A percentile compares a stretch with the other conserved stretches of the same genome.
These are phyloP conservation scores for Chirona hameri DNA, from an alignment of 2,888 invertebrate species.

Conservation along the genomic window DNA sequence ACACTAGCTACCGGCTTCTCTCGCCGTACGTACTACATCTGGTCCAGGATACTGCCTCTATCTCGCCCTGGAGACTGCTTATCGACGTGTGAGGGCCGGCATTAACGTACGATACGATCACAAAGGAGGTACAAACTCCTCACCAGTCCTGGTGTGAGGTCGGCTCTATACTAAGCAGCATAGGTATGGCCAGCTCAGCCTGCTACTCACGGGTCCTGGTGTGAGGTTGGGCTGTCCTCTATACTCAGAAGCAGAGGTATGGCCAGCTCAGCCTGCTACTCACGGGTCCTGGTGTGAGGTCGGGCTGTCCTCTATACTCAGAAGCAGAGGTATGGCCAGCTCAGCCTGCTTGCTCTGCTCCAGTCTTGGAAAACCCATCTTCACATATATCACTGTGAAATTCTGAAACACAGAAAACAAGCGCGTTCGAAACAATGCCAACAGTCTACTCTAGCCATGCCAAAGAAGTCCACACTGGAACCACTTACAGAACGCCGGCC, in stretches of 20 bases:
- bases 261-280: constrained; percentile 66
- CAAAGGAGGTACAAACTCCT: too few species aligned
- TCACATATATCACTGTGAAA: constrained; percentile 89
- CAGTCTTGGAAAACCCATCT: constrained; percentile 82
- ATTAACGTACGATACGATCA: too few species aligned
- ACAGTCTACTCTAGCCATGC: too few species aligned
- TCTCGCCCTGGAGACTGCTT: neutral
- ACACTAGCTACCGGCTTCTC: too few species aligned
- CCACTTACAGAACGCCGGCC: too few species aligned
- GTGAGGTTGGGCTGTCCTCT: constrained; percentile 73
- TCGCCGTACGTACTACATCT: too few species aligned
- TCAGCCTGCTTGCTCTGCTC: constrained; percentile 68
- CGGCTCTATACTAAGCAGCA: too few species aligned
- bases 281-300: constrained; percentile 79
- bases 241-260: constrained; percentile 63
- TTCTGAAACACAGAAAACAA: constrained; percentile 69
- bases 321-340: constrained; percentile 67
- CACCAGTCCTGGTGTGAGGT: too few species aligned
- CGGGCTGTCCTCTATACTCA: constrained; percentile 67
- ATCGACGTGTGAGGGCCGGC: neutral
- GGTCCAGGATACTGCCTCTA: too few species aligned
- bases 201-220: constrained; percentile 69
- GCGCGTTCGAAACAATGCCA: too few species aligned
- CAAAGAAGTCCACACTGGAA: too few species aligned
- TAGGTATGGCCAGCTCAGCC: neutral